These are phyloP conservation scores for Amblyteles armatorius DNA, from an alignment of 2,888 invertebrate species.

Conservation along the genomic window DNA sequence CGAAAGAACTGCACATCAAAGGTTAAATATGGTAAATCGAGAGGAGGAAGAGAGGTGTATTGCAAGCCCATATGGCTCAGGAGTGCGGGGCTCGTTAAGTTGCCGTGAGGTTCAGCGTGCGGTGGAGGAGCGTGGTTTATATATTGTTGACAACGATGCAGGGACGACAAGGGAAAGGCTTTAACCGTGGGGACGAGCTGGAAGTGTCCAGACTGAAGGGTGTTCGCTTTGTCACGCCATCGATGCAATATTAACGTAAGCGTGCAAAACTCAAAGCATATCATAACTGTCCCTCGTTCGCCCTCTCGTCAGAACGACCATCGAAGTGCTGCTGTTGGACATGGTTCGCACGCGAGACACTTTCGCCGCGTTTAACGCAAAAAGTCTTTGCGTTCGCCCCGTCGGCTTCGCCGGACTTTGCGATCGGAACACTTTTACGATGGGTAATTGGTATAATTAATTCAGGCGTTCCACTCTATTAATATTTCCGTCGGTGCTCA, in stretches of 20 bases:
- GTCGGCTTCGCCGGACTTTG: slow-evolving; percentile 25
- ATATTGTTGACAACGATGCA: slow-evolving; percentile 65
- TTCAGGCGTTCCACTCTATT: slow-evolving; percentile 55
- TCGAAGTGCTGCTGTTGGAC: slow-evolving; percentile 26
- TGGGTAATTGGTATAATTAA: slow-evolving; percentile 55
- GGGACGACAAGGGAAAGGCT: slow-evolving; percentile 7
- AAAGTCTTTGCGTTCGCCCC: slow-evolving; percentile 11
- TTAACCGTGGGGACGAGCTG: slow-evolving; percentile 14
- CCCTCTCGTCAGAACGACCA: slow-evolving; percentile 55
- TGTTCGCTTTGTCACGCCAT: slow-evolving; percentile 77
- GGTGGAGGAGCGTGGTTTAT: not conserved
- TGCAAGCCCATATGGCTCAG: not conserved
- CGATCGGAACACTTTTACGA: slow-evolving; percentile 52
- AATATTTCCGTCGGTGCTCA: slow-evolving; percentile 41
- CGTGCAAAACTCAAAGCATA: slow-evolving; percentile 78
- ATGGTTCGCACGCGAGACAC: slow-evolving; percentile 21
- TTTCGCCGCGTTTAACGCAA: slow-evolving; percentile 38
- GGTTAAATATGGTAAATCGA: slow-evolving; percentile 6
- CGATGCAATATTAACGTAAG: slow-evolving; percentile 80
- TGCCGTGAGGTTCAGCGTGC: not conserved
- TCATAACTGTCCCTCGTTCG: slow-evolving; percentile 58
- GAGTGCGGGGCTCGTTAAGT: not conserved
- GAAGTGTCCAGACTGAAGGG: slow-evolving; percentile 22
- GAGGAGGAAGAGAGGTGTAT: not conserved
- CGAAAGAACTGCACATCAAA: not conserved